phyloP scores from a whole-genome alignment of 2,113 vertebrate genomes.

The Cygnus atratus region DNA sequence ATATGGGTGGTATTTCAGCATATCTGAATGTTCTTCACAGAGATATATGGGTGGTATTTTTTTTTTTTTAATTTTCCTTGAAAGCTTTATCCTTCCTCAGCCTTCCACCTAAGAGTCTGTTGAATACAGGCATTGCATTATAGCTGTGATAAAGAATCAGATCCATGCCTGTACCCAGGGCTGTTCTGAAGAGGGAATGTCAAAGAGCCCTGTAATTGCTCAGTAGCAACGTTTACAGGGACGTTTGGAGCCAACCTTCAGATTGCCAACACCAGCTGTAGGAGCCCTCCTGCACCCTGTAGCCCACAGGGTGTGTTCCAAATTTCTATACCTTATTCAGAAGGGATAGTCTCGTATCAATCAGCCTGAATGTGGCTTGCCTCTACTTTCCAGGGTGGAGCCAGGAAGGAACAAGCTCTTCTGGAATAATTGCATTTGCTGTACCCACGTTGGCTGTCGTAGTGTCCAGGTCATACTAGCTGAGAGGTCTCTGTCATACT shows the following conservation, averaged over 20 bases:
- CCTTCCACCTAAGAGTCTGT: neutral
- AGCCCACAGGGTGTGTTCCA: neutral
- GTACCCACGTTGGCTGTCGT: neutral
- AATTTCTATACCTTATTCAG: neutral
- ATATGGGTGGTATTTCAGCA: neutral
- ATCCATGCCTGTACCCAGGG: neutral
- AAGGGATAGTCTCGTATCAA: rapidly evolving
- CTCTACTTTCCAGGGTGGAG: neutral
- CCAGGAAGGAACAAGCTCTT: neutral
- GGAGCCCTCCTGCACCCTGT: neutral
- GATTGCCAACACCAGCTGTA: too few relatives aligned
- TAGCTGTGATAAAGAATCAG: neutral
- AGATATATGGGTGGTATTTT: neutral
- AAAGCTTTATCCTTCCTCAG: neutral
- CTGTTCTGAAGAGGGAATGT: neutral
- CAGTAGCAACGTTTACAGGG: neutral
- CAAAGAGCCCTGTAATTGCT: neutral
- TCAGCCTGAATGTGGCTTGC: neutral
- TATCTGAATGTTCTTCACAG: neutral
- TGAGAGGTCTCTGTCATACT: neutral
- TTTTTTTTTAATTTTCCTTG: neutral
- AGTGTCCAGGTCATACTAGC: rapidly evolving
- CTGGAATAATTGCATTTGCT: neutral
- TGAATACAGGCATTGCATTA: neutral
- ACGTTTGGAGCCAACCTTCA: neutral